Conservation (phyloP, 2,888 invertebrate genomes). For the Acleris literana region DNA sequence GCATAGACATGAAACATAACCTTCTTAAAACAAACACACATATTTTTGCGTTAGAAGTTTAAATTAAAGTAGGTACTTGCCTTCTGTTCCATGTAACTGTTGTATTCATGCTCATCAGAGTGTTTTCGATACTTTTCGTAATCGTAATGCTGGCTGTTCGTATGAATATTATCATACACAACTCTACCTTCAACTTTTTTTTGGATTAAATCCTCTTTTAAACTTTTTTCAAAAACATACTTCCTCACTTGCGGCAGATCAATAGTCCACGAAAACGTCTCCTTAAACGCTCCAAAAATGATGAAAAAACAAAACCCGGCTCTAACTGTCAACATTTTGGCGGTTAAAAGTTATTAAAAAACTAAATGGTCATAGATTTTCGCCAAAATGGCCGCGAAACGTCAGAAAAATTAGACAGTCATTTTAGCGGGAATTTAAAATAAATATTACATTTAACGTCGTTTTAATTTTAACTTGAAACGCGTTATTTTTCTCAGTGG, state of each 20-base stretch:
- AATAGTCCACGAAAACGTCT: slow-evolving; percentile 67
- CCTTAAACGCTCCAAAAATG: slow-evolving; percentile 46
- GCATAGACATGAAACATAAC: too few relatives aligned
- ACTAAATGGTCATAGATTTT: too few relatives aligned
- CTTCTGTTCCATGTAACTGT: slow-evolving; percentile 65
- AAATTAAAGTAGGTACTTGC: slow-evolving; percentile 50
- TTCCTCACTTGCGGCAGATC: slow-evolving; percentile 66
- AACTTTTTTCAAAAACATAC: slow-evolving; percentile 53
- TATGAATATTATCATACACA: slow-evolving; percentile 53
- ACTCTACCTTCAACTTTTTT: slow-evolving; percentile 37
- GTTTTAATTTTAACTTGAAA: slow-evolving; percentile 35
- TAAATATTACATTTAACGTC: too few relatives aligned
- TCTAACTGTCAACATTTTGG: slow-evolving; percentile 32
- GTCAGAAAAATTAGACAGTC: background rate
- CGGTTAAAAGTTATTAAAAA: background rate
- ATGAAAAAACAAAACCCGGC: slow-evolving; percentile 44
- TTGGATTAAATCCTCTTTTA: slow-evolving; percentile 30
- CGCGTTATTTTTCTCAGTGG: slow-evolving; percentile 46
- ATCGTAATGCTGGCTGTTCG: slow-evolving; percentile 53
- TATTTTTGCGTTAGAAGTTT: background rate
- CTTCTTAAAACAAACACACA: too few relatives aligned
- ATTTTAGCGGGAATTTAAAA: slow-evolving; percentile 14
- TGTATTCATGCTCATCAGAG: slow-evolving; percentile 57
- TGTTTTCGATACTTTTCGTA: slow-evolving; percentile 46
- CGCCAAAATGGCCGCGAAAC: slow-evolving; percentile 1